These are phyloP conservation scores for Akabosia matsudoensis DNA, from an alignment of 1,140 invertebrate genomes.

Conservation along the genomic window DNA sequence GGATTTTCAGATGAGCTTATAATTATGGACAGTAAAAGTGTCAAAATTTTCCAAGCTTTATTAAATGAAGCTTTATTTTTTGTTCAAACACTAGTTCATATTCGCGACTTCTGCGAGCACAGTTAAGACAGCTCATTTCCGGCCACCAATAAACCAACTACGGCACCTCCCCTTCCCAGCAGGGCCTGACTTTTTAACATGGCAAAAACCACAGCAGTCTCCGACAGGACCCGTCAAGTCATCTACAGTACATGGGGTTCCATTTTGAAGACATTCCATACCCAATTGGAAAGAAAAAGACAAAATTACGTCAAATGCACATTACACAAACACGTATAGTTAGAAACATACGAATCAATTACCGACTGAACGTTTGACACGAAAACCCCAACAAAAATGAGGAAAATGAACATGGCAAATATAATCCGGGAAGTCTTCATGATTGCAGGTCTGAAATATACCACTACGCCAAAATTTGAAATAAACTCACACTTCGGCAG, in stretches of 20 bases:
- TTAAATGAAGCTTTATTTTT: no score
- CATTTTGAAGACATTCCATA: constrained; percentile 23
- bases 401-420: not conserved
- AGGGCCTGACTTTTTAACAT: constrained; percentile 15
- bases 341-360: not conserved
- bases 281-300: not conserved
- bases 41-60: no score
- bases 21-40: no score
- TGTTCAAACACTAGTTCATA: no score
- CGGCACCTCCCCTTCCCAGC: constrained; percentile 11
- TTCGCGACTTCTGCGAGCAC: no score
- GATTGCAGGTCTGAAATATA: not conserved
- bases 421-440: not conserved
- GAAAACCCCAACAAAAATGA: not conserved
- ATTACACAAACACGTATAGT: not conserved
- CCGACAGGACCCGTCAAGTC: constrained; percentile 24
- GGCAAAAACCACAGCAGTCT: constrained; percentile 30
- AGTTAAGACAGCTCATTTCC: no score
- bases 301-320: not conserved
- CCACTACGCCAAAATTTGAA: not conserved
- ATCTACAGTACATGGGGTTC: constrained; percentile 27
- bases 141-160: constrained; percentile 34
- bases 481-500: no score
- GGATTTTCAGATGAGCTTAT: no score
- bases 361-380: not conserved